Base-by-base conservation (phyloP, 2,113 vertebrate species). In the Ascaphus truei region DNA sequence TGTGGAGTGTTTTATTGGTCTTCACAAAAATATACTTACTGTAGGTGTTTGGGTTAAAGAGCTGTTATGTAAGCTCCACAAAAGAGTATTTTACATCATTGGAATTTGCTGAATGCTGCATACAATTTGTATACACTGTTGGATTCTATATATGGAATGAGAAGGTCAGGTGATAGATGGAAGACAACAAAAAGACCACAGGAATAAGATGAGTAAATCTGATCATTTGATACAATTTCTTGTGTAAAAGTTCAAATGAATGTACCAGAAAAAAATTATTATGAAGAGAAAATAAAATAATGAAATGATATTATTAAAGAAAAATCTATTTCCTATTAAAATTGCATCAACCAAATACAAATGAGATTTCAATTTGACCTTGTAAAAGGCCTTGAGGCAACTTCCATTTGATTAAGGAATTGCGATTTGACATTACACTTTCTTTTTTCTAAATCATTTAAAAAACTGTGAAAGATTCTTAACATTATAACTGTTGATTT, bases 1-100 rank as follows among this genome's bases (percentile, higher is more conserved):
- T 26, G 10, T 39, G 31, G 27, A 27, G 31, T 39, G 31, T 65
- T 22, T 53, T 37, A 39, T 52, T 53, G 43, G 29, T 50, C 45
- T 20, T 34, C 29, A 36, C 31, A 48, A 43, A 63, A 62, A 36
- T 51, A 18, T 7, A 6, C 31, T 50, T 25, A n/a, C n/a, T n/a
- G n/a, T n/a, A 51, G 20, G 45, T 62, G 59, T 62, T 30, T 51
- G 12, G 43, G 27, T 23, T 33, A 34, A 63, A 63, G 26, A 30
- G 29, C 30, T 30, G 29, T 30, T 30, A 63, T 33, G 18, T 48
- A 63, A 25, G 29, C 27, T n/a, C n/a, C n/a, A 65, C 37, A 53
- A 33, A 39, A 65, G 53, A 53, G 52, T 30, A 66, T 41, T 66
- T 66, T 43, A 53, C 18, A 41, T 66, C 12, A 55, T 11, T 66